A percentile compares a stretch with the other conserved stretches of the same genome.
These are phyloP conservation scores for Habroteleia sp. DNA, from an alignment of 2,888 invertebrate genomes.

Conservation along the genomic window DNA sequence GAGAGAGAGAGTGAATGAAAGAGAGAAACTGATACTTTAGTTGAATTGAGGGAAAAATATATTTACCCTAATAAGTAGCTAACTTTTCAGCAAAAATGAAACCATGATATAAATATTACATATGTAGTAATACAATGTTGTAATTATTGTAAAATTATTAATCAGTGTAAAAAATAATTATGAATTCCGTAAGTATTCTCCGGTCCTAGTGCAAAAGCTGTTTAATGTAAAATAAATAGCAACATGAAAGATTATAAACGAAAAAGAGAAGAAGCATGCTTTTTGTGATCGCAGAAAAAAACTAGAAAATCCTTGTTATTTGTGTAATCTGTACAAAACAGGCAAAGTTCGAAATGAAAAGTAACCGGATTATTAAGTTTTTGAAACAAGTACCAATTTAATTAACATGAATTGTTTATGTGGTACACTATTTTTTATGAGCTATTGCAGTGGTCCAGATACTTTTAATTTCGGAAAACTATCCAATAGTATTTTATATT, in stretches of 20 bases:
- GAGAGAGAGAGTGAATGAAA: too few relatives aligned
- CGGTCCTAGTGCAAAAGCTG: constrained; percentile 30
- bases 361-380: constrained; percentile 48
- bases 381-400: constrained; percentile 15
- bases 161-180: constrained; percentile 15
- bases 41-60: too few relatives aligned
- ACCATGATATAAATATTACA: too few relatives aligned
- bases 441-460: constrained; percentile 55
- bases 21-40: too few relatives aligned
- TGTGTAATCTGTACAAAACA: constrained; percentile 33
- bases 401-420: not conserved
- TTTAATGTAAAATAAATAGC: constrained; percentile 40
- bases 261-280: constrained; percentile 55
- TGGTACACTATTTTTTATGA: constrained; percentile 10
- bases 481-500: constrained; percentile 35
- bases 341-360: constrained; percentile 54
- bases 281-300: constrained; percentile 40
- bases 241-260: constrained; percentile 39
- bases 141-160: too few relatives aligned
- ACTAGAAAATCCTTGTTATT: constrained; percentile 37
- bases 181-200: constrained; percentile 24
- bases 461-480: constrained; percentile 55
- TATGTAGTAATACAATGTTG: too few relatives aligned
- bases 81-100: too few relatives aligned
- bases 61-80: too few relatives aligned